A percentile compares a stretch with the other conserved stretches of the same genome.
These are phyloP conservation scores for Tachina fera DNA, from an alignment of 2,888 invertebrate species.

Conservation along the genomic window DNA sequence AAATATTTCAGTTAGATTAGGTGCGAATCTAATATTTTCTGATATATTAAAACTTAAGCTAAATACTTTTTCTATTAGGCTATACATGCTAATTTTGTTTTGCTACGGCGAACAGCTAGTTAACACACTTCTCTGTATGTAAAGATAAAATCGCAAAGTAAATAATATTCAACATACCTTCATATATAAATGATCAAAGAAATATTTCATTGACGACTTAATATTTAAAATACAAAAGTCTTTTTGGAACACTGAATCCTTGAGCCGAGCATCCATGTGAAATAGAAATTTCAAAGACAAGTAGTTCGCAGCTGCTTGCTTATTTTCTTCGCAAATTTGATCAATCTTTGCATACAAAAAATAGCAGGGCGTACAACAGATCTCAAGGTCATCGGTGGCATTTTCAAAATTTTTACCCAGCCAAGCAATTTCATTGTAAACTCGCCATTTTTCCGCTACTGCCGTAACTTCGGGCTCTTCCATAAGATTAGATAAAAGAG, in stretches of 20 bases:
- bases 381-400: constrained; percentile 55
- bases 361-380: constrained; percentile 73
- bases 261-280: constrained; percentile 76
- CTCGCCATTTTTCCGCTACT: constrained; percentile 73
- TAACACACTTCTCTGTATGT: too few species aligned
- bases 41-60: too few species aligned
- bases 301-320: constrained; percentile 79
- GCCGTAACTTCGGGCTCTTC: constrained; percentile 38
- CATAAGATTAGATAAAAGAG: neutral
- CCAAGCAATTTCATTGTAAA: constrained; percentile 79
- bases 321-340: constrained; percentile 73
- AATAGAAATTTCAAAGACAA: constrained; percentile 78
- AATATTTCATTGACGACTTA: constrained; percentile 70
- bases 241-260: constrained; percentile 74
- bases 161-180: constrained; percentile 71
- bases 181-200: constrained; percentile 77
- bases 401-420: constrained; percentile 68
- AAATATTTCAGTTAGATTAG: too few species aligned
- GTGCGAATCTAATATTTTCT: too few species aligned
- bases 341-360: constrained; percentile 76
- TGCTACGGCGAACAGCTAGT: too few species aligned
- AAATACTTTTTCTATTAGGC: too few species aligned
- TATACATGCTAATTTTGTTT: too few species aligned
- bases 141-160: too few species aligned
- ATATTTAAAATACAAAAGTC: constrained; percentile 75